phyloP scores from a whole-genome alignment of 2,797 vertebrate species.

The Nannoperca australis region DNA sequence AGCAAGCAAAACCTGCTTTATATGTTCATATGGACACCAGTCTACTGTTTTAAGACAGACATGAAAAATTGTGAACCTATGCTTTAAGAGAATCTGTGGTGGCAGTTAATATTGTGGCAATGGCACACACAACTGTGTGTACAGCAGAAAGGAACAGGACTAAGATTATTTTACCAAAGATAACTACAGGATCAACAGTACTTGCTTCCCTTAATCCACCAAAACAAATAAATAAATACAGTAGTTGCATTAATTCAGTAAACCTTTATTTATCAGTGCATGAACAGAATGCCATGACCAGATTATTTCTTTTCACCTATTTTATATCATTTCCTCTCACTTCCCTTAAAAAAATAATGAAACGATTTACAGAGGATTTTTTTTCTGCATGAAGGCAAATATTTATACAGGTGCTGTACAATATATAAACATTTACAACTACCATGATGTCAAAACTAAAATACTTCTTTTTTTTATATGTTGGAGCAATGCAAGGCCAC shows the following conservation, averaged over 20 bases:
- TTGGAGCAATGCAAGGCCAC: constrained; percentile 95
- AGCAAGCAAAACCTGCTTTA: background rate
- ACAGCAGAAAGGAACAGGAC: too few species aligned
- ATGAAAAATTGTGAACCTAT: background rate
- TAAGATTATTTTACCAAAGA: background rate
- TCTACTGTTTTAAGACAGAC: background rate
- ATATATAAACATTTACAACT: constrained; percentile 99
- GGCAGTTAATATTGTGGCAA: background rate
- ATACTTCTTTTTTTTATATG: constrained; percentile 75
- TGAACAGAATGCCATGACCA: constrained; percentile 88
- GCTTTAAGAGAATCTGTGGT: background rate
- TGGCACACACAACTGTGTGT: background rate
- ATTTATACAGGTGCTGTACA: constrained; percentile 99
- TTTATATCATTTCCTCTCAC: constrained; percentile 83
- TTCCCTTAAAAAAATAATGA: constrained; percentile 99
- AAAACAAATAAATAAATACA: background rate
- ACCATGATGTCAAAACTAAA: constrained; percentile 86
- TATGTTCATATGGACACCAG: background rate
- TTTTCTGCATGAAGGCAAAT: constrained; percentile 90
- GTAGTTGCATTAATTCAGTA: constrained; percentile 74
- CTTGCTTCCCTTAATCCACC: background rate
- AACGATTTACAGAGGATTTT: constrained; percentile 93
- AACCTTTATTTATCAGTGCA: constrained; percentile 88
- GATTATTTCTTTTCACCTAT: constrained; percentile 80
- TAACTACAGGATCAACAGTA: background rate